These are phyloP conservation scores for Tenrec ecaudatus DNA, from an alignment of 2,113 vertebrate genomes.

Conservation along the genomic window DNA sequence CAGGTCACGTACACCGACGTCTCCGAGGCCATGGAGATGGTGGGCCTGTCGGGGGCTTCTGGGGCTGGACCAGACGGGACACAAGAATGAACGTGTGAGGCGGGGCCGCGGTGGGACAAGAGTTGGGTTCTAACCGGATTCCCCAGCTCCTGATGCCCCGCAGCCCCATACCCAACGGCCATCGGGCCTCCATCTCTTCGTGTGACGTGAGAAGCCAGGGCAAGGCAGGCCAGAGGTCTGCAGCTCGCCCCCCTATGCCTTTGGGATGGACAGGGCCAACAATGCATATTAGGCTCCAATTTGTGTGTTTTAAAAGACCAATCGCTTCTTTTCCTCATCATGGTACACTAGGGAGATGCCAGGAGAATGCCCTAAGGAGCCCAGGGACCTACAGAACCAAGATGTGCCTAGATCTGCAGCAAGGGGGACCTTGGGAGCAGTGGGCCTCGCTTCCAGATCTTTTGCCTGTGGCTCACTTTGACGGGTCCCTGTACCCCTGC, in stretches of 20 bases:
- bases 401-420: background rate
- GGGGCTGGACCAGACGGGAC: slow-evolving; percentile 88
- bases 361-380: background rate
- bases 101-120: background rate
- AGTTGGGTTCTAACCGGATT: accelerated
- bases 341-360: background rate
- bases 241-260: background rate
- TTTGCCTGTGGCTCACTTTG: accelerated
- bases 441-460: background rate
- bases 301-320: background rate
- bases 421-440: background rate
- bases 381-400: background rate
- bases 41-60: slow-evolving; percentile 97
- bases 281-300: background rate
- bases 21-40: slow-evolving; percentile 96
- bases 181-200: too few species aligned
- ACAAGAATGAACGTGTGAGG: background rate
- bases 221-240: background rate
- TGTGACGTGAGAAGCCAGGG: background rate
- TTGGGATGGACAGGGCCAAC: background rate
- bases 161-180: too few species aligned
- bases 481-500: accelerated
- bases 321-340: background rate
- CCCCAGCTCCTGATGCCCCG: background rate
- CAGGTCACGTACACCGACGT: slow-evolving; percentile 97